Conservation (phyloP, 2,888 invertebrate species). For the Oscheius myriophilus region DNA sequence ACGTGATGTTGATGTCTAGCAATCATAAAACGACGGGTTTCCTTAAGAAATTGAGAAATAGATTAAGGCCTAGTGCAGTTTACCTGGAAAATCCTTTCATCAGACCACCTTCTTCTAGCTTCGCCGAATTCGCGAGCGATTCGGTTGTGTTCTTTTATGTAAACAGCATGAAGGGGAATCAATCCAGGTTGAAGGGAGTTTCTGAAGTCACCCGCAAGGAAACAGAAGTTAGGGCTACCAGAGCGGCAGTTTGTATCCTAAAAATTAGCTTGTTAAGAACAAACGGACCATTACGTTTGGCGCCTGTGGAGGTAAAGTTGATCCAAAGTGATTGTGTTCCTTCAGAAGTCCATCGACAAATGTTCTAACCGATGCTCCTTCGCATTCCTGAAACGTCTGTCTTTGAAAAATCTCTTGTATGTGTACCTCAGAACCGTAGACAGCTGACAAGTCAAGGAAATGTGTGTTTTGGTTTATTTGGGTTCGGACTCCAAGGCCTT, state of each 20-base stretch:
- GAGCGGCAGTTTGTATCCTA: conserved; percentile 2
- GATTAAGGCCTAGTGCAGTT: too few species aligned
- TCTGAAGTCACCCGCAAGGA: conserved; percentile 56
- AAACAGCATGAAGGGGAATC: conserved; percentile 55
- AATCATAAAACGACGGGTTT: conserved; percentile 71
- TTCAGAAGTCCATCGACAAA: conserved; percentile 71
- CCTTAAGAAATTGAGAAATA: background rate
- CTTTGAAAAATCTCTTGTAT: too few species aligned
- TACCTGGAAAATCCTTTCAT: conserved; percentile 48
- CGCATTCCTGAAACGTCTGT: conserved; percentile 78
- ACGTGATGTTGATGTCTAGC: conserved; percentile 75
- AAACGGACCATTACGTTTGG: conserved; percentile 22
- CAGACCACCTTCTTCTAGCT: conserved; percentile 39
- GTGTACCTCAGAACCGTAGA: conserved; percentile 81
- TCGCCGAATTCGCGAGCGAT: conserved; percentile 41
- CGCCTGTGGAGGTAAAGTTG: conserved; percentile 43
- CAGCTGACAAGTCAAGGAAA: conserved; percentile 80
- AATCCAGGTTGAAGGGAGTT: conserved; percentile 60
- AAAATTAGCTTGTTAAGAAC: background rate
- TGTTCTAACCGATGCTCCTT: conserved; percentile 81
- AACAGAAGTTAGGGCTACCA: conserved; percentile 44
- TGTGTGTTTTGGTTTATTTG: conserved; percentile 79
- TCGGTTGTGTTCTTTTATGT: conserved; percentile 64
- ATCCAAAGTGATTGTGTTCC: conserved; percentile 34
- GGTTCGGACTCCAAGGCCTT: conserved; percentile 75